Base-by-base conservation (phyloP, 1,140 invertebrate species). In the Tetramorium parvispinum region DNA sequence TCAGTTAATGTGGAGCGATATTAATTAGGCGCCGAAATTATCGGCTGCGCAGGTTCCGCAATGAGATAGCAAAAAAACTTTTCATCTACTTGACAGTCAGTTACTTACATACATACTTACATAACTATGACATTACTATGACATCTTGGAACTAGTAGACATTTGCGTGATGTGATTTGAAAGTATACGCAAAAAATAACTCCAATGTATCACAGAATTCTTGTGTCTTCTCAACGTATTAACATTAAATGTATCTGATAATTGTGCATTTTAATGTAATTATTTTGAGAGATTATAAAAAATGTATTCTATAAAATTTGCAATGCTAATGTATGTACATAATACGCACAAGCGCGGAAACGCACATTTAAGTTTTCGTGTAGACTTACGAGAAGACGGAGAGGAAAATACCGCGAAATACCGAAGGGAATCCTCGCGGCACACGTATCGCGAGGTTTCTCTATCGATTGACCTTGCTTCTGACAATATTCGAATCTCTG, bases 381-480 rank as follows among this genome's bases (percentile, higher is more conserved):
- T 16, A 32, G 51, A 66, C 2, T 53, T 40, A 27, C n/a, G 10
- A 73, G 8, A 11, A 55, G 49, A 73, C 11, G 0, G 11, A 6
- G 16, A 6, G 16, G 13, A 53, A 13, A 63, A 77, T 32, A 8
- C 10, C 10, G 57, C 51, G n/a, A 57, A 75, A 70, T 79, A 43
- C 55, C 49, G 37, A 68, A 16, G 16, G 1, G 32, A 32, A 27
- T 49, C 71, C 53, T 59, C 70, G 63, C 37, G 51, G 24, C 57
- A 37, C 32, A 59, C 40, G 32, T 78, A 59, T 75, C 81, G 70
- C 21, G 63, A 86, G 68, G 49, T 89, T 87, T 46, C 37, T 53
- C 49, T 83, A 89, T 90, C 76, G 88, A 88, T 82, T 66, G 88
- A 90, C 88, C 89, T 90, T 90, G 89, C 63, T 24, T 83, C 37